phyloP scores from a whole-genome alignment of 1,140 invertebrate species.

The Sminthurinus signatus region DNA sequence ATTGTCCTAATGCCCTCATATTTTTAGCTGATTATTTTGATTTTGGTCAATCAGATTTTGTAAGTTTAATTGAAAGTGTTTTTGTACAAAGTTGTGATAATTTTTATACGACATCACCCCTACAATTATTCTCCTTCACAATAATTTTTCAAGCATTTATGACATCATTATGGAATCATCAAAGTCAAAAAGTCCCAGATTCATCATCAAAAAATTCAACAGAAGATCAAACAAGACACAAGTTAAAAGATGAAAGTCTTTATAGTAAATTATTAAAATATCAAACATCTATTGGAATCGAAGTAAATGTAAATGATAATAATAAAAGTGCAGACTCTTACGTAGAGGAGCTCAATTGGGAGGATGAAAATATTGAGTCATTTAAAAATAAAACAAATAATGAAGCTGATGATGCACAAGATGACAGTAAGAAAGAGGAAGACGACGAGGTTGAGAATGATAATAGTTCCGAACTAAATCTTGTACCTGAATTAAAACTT shows the following conservation, averaged over 20 bases:
- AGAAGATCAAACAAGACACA: neutral
- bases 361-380: slow-evolving; percentile 42
- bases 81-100: slow-evolving; percentile 27
- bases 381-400: slow-evolving; percentile 38
- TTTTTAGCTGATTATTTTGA: slow-evolving; percentile 37
- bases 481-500: slow-evolving; percentile 20
- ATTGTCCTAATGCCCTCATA: slow-evolving; percentile 24
- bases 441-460: slow-evolving; percentile 41
- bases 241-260: neutral
- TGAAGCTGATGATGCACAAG: neutral
- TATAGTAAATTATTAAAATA: neutral
- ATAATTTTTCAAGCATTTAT: slow-evolving; percentile 34
- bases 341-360: no score
- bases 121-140: slow-evolving; percentile 19
- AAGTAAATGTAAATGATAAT: slow-evolving; percentile 21
- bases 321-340: slow-evolving; percentile 23
- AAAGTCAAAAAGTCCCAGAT: neutral
- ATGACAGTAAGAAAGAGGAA: slow-evolving; percentile 44
- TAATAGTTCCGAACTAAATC: slow-evolving; percentile 32
- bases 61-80: slow-evolving; percentile 23
- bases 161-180: slow-evolving; percentile 16
- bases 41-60: slow-evolving; percentile 26
- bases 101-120: slow-evolving; percentile 7
- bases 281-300: slow-evolving; percentile 15
- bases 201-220: neutral